Conservation (phyloP, 1,140 invertebrate species). For the Cydia strobilella region DNA sequence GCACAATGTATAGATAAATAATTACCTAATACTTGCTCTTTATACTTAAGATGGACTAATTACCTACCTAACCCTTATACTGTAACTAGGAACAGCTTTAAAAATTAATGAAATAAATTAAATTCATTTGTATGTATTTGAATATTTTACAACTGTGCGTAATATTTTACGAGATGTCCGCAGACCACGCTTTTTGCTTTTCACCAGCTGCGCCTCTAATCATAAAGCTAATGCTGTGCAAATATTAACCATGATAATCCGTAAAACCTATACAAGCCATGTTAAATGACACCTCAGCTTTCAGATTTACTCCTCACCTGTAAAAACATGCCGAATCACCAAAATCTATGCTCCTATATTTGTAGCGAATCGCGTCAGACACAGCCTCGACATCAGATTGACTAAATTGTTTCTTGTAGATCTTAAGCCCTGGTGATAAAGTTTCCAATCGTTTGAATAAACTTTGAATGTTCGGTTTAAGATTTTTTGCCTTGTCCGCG, state of each 20-base stretch:
- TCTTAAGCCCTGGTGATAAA: conserved; percentile 38
- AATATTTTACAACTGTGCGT: no score
- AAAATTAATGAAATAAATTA: no score
- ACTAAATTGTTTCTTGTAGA: conserved; percentile 32
- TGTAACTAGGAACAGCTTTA: no score
- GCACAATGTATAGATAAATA: no score
- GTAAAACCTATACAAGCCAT: neutral
- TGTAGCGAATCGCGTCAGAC: conserved; percentile 44
- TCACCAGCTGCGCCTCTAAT: neutral
- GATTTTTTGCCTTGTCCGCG: conserved; percentile 45
- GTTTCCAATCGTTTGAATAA: conserved; percentile 39
- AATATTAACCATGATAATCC: conserved; percentile 28
- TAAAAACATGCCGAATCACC: conserved; percentile 44
- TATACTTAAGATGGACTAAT: no score
- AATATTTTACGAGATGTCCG: no score
- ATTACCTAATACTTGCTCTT: no score
- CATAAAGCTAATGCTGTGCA: neutral
- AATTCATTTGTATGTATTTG: no score
- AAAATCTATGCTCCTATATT: conserved; percentile 31
- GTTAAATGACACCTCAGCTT: conserved; percentile 12
- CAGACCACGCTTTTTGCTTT: neutral
- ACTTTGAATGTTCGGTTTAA: conserved; percentile 29
- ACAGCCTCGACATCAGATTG: conserved; percentile 38
- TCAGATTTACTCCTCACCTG: conserved; percentile 40
- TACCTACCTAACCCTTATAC: no score